Conservation (phyloP, 2,797 vertebrate species). For the Pelodytes ibericus region DNA sequence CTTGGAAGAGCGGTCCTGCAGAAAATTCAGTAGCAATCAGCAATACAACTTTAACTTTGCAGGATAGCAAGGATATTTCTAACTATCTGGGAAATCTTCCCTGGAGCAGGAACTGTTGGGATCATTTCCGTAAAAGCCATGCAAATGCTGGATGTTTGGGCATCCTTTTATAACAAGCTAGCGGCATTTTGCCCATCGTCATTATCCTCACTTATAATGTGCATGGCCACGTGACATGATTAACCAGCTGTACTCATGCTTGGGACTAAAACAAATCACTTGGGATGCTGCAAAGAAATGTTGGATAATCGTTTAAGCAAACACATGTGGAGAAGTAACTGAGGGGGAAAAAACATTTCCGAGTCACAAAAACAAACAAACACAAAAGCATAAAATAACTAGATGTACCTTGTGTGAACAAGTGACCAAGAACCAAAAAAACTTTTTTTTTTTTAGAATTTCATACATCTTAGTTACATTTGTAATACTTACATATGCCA, state of each 20-base stretch:
- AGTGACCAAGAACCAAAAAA: no score
- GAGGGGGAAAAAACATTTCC: conserved; percentile 43
- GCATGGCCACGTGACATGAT: conserved; percentile 76
- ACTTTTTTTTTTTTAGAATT: no score
- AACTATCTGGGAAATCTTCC: conserved; percentile 69
- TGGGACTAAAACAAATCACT: conserved; percentile 78
- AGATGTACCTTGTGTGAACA: no score
- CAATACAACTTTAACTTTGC: conserved; percentile 73
- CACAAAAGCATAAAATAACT: no score
- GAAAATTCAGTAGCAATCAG: conserved; percentile 74
- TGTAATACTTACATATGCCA: no score
- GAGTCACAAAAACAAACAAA: not conserved
- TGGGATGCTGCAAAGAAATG: conserved; percentile 78
- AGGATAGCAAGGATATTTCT: conserved; percentile 71
- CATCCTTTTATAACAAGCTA: conserved; percentile 71
- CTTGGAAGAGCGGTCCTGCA: conserved; percentile 73
- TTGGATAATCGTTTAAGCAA: conserved; percentile 76
- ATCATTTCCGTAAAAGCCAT: conserved; percentile 68
- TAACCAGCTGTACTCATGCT: conserved; percentile 74
- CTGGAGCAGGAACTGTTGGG: conserved; percentile 63
- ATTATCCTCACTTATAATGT: conserved; percentile 74
- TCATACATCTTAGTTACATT: no score
- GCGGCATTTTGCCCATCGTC: conserved; percentile 75
- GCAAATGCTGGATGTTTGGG: conserved; percentile 71
- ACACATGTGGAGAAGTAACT: conserved; percentile 82